These are phyloP conservation scores for Orchesella flavescens DNA, from an alignment of 2,888 invertebrate genomes.

Conservation along the genomic window DNA sequence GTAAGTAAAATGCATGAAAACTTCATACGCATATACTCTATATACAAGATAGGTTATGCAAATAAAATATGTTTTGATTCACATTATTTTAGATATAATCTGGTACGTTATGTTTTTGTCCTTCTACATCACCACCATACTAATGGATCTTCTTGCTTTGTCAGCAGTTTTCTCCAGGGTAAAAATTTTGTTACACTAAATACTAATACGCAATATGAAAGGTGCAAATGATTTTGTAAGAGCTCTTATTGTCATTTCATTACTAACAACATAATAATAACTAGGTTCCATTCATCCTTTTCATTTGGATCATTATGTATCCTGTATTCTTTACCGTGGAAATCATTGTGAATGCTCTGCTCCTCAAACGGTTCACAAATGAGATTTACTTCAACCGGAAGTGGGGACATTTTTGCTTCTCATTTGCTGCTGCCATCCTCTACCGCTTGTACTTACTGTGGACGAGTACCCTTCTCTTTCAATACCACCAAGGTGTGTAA, in stretches of 20 bases:
- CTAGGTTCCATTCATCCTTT: not conserved
- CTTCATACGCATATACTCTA: too few species aligned
- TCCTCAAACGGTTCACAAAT: conserved; percentile 24
- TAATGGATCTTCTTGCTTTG: too few species aligned
- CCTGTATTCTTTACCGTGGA: not conserved
- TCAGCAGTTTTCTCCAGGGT: too few species aligned
- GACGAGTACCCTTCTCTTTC: conserved; percentile 3
- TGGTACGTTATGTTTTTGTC: too few species aligned
- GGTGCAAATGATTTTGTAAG: too few species aligned
- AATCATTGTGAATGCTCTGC: not conserved
- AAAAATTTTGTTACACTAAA: not conserved
- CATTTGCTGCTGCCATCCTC: not conserved
- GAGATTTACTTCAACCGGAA: conserved; percentile 5
- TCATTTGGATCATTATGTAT: conserved; percentile 6
- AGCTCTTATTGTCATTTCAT: too few species aligned
- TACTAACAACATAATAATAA: too few species aligned
- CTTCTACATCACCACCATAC: too few species aligned
- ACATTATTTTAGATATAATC: too few species aligned
- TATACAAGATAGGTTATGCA: too few species aligned
- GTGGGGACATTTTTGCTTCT: conserved; percentile 15
- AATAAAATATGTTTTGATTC: too few species aligned
- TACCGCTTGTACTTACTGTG: conserved; percentile 31
- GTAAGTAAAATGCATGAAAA: not conserved
- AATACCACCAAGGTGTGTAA: not conserved
- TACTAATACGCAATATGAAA: not conserved